Evolutionary conservation across 2,797 vertebrate genomes (phyloP).

Genomic region (Scomberomorus guttatus): DNA sequence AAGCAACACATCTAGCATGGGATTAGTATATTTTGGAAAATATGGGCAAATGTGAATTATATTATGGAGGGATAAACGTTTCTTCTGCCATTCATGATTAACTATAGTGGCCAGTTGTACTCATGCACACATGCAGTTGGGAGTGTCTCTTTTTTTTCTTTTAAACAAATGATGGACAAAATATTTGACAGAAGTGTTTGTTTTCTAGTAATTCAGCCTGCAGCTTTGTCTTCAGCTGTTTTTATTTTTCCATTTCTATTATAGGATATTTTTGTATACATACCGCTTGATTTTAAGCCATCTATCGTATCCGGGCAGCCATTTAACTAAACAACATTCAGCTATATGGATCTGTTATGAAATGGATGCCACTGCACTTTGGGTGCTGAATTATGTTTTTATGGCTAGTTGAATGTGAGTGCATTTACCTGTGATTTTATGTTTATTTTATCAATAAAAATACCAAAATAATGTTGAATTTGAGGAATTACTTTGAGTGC

Average conservation of each 20-base stretch:
- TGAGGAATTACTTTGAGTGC: background rate
- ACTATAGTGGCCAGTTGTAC: background rate
- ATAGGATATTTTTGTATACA: constrained; percentile 45
- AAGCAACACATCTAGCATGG: background rate
- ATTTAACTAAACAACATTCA: constrained; percentile 34
- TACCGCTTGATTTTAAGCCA: constrained; percentile 39
- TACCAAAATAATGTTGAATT: background rate
- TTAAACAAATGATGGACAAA: background rate
- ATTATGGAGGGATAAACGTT: background rate
- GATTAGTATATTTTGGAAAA: constrained; percentile 23
- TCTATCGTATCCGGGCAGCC: constrained; percentile 20
- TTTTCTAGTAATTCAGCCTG: background rate
- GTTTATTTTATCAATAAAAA: constrained; percentile 80
- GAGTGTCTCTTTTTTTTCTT: background rate
- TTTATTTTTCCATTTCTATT: constrained; percentile 34
- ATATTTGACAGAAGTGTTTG: background rate
- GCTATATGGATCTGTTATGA: constrained; percentile 39
- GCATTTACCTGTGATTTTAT: constrained; percentile 54
- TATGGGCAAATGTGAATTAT: constrained; percentile 26
- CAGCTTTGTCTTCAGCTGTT: constrained; percentile 20
- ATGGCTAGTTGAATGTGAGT: constrained; percentile 37
- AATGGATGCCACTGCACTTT: constrained; percentile 65
- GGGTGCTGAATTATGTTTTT: constrained; percentile 58
- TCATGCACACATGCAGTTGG: background rate
- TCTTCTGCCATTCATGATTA: constrained; percentile 2